A percentile compares a stretch with the other conserved stretches of the same genome.
Conservation (phyloP, 2,888 invertebrate species). For the Polyommatus icarus region DNA sequence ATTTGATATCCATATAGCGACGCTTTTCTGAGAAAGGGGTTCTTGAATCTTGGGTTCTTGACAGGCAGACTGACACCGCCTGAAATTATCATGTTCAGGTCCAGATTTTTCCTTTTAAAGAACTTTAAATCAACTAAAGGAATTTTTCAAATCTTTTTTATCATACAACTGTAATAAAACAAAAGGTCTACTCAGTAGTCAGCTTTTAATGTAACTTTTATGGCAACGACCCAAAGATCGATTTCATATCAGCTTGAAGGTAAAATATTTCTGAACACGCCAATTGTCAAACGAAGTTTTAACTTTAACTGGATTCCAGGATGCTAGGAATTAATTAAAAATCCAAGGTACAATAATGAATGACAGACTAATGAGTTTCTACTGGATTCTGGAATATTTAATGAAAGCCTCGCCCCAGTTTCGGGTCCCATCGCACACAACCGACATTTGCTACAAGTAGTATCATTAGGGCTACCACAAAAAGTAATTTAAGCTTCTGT, state of each 20-base stretch:
- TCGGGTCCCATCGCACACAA: slow-evolving; percentile 25
- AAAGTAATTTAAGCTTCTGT: background rate
- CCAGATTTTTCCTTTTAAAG: background rate
- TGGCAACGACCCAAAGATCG: background rate
- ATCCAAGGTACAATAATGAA: slow-evolving; percentile 1
- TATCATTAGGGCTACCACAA: slow-evolving; percentile 20
- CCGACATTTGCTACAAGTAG: slow-evolving; percentile 27
- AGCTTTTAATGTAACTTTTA: no score
- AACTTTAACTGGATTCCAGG: background rate
- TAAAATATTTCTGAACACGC: background rate
- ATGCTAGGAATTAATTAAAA: slow-evolving; percentile 15
- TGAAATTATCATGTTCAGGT: background rate
- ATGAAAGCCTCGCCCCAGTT: slow-evolving; percentile 29
- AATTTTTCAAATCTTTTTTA: no score
- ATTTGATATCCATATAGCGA: background rate
- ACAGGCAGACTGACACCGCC: background rate
- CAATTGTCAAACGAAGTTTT: background rate
- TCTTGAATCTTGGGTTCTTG: background rate
- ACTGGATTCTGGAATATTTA: slow-evolving; percentile 24
- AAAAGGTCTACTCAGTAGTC: no score
- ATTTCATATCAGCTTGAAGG: background rate
- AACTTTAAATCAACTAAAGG: background rate
- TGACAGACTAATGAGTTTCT: slow-evolving; percentile 29
- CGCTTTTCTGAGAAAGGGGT: background rate
- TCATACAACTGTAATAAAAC: no score